Evolutionary conservation across 2,888 invertebrate species (phyloP).

Genomic region (Ryuthela nishihirai): DNA sequence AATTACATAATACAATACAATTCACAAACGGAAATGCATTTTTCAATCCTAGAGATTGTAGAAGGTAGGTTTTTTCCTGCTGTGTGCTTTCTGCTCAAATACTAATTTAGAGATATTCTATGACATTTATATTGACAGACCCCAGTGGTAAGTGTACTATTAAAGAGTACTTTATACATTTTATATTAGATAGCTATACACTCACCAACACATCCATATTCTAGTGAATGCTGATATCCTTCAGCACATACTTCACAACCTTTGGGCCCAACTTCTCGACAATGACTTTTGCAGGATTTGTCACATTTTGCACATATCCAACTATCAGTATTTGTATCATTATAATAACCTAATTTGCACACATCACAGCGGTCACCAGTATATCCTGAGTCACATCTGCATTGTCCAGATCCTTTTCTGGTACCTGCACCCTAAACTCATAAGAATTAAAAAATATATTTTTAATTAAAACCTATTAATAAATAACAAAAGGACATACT

Average conservation of each 20-base stretch:
- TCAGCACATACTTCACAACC: conserved; percentile 61
- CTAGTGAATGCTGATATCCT: conserved; percentile 70
- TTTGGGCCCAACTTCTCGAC: conserved; percentile 64
- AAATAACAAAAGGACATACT: not conserved
- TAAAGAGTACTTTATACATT: too few species aligned
- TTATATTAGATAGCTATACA: too few species aligned
- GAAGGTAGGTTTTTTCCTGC: too few species aligned
- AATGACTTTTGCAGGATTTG: conserved; percentile 69
- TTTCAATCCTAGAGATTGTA: too few species aligned
- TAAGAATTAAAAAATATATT: conserved; percentile 1
- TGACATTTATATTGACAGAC: too few species aligned
- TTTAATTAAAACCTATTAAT: too few species aligned
- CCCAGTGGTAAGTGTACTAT: too few species aligned
- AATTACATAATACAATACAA: too few species aligned
- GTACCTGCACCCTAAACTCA: conserved; percentile 72
- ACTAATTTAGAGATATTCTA: too few species aligned
- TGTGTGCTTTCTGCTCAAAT: too few species aligned
- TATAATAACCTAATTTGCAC: conserved; percentile 71
- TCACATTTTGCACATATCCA: conserved; percentile 61
- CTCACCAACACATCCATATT: conserved; percentile 64
- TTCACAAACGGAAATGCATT: too few species aligned
- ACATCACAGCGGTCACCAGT: conserved; percentile 68
- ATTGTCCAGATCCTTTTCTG: conserved; percentile 86
- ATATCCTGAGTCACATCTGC: conserved; percentile 80
- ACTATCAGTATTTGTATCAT: conserved; percentile 44